Evolutionary conservation across 2,888 invertebrate species (phyloP).

Genomic region (Rhagonycha fulva): DNA sequence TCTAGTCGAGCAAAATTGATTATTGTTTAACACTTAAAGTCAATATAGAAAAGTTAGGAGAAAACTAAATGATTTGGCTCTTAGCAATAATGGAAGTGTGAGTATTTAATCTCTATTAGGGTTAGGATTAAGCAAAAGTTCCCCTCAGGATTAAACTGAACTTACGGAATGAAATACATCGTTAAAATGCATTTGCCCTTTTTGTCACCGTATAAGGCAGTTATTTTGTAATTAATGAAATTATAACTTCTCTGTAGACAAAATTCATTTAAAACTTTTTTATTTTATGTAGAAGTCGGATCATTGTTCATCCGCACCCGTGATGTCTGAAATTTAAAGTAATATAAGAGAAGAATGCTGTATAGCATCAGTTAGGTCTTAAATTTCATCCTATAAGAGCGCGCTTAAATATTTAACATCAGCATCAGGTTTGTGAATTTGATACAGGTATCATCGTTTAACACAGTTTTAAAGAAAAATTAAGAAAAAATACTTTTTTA

Average conservation of each 20-base stretch:
- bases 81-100: neutral
- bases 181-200: neutral
- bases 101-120: neutral
- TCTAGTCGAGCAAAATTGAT: neutral
- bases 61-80: neutral
- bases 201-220: neutral
- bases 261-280: neutral
- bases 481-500: neutral
- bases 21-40: neutral
- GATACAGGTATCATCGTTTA: neutral
- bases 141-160: neutral
- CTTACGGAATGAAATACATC: neutral
- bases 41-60: neutral
- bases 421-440: neutral
- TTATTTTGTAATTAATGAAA: neutral
- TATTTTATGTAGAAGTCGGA: no score
- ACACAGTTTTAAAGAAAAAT: neutral
- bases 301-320: neutral
- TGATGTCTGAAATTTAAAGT: neutral
- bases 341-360: neutral
- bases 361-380: neutral
- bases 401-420: neutral
- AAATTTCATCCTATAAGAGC: neutral
- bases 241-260: neutral
- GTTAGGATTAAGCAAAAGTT: neutral